These are phyloP conservation scores for Ligdia adustata DNA, from an alignment of 2,888 invertebrate species.

Conservation along the genomic window DNA sequence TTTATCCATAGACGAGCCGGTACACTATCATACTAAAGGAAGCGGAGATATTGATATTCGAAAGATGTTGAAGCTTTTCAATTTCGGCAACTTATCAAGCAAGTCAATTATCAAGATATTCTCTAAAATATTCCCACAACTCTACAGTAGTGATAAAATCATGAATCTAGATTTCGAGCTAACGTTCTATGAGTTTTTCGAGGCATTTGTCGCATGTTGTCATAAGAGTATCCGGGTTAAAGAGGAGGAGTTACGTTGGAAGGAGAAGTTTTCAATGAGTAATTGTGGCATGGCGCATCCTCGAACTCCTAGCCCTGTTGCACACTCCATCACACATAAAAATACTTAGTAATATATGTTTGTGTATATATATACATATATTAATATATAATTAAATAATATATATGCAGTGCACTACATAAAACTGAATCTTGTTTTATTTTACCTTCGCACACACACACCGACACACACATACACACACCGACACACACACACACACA, in stretches of 20 bases:
- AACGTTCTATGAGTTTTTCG: constrained; percentile 85
- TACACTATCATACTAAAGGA: too few relatives aligned
- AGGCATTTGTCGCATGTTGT: constrained; percentile 75
- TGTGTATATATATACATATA: too few relatives aligned
- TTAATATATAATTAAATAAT: too few relatives aligned
- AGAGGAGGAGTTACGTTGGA: constrained; percentile 51
- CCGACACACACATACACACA: too few relatives aligned
- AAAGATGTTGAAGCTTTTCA: constrained; percentile 55
- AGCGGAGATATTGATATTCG: constrained; percentile 12
- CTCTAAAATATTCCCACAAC: constrained; percentile 73
- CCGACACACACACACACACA: too few relatives aligned
- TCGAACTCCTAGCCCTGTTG: constrained; percentile 5
- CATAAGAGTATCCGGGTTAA: constrained; percentile 63
- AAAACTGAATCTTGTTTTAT: too few relatives aligned
- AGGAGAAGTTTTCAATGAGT: constrained; percentile 37
- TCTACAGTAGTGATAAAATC: constrained; percentile 59
- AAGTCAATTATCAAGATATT: constrained; percentile 62
- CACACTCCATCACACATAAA: too few relatives aligned
- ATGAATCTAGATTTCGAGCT: constrained; percentile 78
- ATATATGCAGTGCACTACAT: too few relatives aligned
- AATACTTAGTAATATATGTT: neutral
- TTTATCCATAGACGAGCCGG: neutral
- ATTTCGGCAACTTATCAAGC: constrained; percentile 64
- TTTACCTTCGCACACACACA: too few relatives aligned
- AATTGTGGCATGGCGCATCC: constrained; percentile 11